Evolutionary conservation across 1,140 invertebrate genomes (phyloP), one percentile per base, ranked within the genome.

Genomic region (Trichonephila clavipes): DNA sequence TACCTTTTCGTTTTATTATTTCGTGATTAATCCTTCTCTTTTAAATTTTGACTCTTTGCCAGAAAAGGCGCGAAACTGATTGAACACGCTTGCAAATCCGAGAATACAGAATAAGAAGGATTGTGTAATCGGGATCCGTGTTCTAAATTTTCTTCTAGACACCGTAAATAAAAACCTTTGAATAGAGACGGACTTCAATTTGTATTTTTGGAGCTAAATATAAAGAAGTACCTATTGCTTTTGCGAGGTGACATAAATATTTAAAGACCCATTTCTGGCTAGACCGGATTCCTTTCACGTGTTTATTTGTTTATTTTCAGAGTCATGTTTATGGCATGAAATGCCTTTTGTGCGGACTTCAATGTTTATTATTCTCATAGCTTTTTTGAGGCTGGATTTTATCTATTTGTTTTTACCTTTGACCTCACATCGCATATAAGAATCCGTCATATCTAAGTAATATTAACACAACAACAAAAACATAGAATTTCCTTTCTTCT

Each of bases 231-330:
- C 72, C 28, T 77, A 34, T 18, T 40, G 72, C 28, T 77, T 77
- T 77, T 40, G 28, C 14, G 18, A 34, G 34, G 16, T 77, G 72
- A 40, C 34, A 77, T 77, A 77, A 34, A 77, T 77, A 77, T 77
- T 40, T 34, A 28, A 16, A 77, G 16, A 34, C 72, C 72, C 28
- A 34, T 77, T 77, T 19, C 3, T 5, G 24, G 16, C 24, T 16
- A 77, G 34, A 77, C 72, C 72, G 72, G 72, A 77, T 77, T 77
- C 18, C 28, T 40, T 77, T 77, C 28, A 19, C 24, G 28, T 19
- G 28, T 77, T 18, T 34, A 77, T 72, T 72, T 77, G 72, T 18
- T 77, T 77, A 40, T 77, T 77, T 77, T 34, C 51, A 77, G 34
- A 18, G 28, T 77, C 72, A 18, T 77, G 72, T 77, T 77, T 34